Conservation (phyloP, 64 coral and sea anemone species). For the Montipora cactus region DNA sequence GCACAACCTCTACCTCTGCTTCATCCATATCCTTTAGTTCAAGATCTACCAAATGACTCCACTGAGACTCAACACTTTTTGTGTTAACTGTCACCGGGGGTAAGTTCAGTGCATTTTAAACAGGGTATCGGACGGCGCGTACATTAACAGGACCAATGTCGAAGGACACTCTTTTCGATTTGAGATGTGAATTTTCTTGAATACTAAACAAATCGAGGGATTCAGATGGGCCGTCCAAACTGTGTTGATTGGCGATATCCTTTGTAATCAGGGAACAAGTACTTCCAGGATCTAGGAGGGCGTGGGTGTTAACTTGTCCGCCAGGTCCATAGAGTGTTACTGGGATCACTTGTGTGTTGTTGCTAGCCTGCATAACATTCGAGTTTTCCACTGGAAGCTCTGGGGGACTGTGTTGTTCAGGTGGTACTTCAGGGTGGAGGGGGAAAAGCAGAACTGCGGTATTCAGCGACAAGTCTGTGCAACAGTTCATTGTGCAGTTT, state of each 20-base stretch:
- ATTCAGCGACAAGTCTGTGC: not conserved
- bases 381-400: too few species aligned
- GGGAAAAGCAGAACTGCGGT: not conserved
- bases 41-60: conserved; percentile 21
- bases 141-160: conserved; percentile 2
- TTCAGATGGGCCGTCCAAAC: not conserved
- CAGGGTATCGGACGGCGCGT: not conserved
- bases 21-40: conserved; percentile 16
- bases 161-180: not conserved
- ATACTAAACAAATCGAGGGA: conserved; percentile 9
- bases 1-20: conserved; percentile 1
- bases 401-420: not conserved
- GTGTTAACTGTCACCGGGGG: conserved; percentile 13
- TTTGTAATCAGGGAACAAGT: not conserved
- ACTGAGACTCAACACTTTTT: not conserved
- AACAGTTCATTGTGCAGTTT: conserved; percentile 53
- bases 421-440: not conserved
- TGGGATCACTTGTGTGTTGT: not conserved
- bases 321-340: not conserved
- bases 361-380: conserved; percentile 5
- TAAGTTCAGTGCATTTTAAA: conserved; percentile 23
- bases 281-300: conserved; percentile 24
- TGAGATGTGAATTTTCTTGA: not conserved
- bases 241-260: not conserved
- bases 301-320: not conserved